Evolutionary conservation across 2,888 invertebrate genomes (phyloP).

Genomic region (Spodoptera exigua): DNA sequence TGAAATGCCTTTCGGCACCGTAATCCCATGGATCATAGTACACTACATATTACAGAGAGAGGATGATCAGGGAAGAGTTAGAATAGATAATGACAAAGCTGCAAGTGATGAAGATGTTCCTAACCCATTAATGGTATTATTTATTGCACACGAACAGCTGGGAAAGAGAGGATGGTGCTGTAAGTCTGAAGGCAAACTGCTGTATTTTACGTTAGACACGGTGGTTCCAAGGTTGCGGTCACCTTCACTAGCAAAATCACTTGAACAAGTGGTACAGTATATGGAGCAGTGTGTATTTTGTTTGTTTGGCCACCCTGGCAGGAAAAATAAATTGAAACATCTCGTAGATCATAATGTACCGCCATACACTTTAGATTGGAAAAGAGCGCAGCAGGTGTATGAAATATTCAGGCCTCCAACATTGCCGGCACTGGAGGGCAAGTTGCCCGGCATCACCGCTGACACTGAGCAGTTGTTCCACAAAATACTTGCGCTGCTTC

Average conservation of each 20-base stretch:
- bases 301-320: conserved; percentile 94
- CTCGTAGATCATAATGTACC: conserved; percentile 94
- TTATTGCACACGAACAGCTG: conserved; percentile 95
- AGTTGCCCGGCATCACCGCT: conserved; percentile 92
- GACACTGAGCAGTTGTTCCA: conserved; percentile 94
- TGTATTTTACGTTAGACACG: conserved; percentile 93
- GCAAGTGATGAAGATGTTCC: conserved; percentile 90
- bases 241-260: conserved; percentile 90
- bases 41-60: conserved; percentile 94
- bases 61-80: conserved; percentile 91
- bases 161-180: conserved; percentile 94
- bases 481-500: conserved; percentile 92
- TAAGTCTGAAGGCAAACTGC: conserved; percentile 92
- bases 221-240: conserved; percentile 92
- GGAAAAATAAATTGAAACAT: conserved; percentile 89
- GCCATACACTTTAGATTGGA: conserved; percentile 92
- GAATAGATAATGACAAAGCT: conserved; percentile 80
- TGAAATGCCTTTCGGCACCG: conserved; percentile 92
- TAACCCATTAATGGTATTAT: conserved; percentile 93
- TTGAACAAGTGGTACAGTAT: conserved; percentile 92
- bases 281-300: conserved; percentile 96
- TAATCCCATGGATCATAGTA: conserved; percentile 95
- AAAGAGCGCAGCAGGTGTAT: conserved; percentile 92
- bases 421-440: conserved; percentile 95
- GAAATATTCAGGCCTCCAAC: conserved; percentile 94